Conservation (phyloP, 64 coral and sea anemone genomes). For the Anthopleura sola region DNA sequence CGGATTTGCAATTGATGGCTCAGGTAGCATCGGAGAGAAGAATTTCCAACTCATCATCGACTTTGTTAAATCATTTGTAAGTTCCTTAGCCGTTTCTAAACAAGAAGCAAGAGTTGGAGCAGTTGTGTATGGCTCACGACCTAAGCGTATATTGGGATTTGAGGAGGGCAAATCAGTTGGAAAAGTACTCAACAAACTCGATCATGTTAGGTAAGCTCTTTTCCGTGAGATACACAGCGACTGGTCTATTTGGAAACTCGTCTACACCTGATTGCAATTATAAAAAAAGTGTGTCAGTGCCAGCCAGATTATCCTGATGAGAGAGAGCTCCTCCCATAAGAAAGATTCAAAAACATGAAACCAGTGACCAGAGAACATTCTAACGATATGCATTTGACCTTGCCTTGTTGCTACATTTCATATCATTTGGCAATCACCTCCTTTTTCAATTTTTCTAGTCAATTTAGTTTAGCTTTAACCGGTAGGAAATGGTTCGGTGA, state of each 20-base stretch:
- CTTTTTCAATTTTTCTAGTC: background rate
- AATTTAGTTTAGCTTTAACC: too few relatives aligned
- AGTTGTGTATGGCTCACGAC: constrained; percentile 38
- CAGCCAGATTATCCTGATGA: too few relatives aligned
- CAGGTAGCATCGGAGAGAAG: constrained; percentile 41
- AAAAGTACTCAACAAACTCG: constrained; percentile 28
- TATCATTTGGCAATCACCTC: background rate
- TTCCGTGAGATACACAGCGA: too few relatives aligned
- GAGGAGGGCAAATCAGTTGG: background rate
- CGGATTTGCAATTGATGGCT: constrained; percentile 53
- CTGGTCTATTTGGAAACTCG: too few relatives aligned
- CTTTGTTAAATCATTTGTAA: constrained; percentile 46
- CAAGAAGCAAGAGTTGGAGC: constrained; percentile 39
- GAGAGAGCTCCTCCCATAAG: too few relatives aligned
- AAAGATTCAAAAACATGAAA: too few relatives aligned
- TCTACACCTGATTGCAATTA: too few relatives aligned
- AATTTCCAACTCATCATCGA: constrained; percentile 39
- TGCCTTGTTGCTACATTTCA: background rate
- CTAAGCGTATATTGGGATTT: constrained; percentile 38
- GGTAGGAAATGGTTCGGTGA: too few relatives aligned
- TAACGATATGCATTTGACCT: background rate
- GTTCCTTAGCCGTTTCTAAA: constrained; percentile 35
- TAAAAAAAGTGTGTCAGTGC: too few relatives aligned
- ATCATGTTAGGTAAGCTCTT: constrained; percentile 14
- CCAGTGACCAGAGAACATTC: too few relatives aligned